Base-by-base conservation (phyloP, 1,140 invertebrate species). In the Piezodorus guildinii region DNA sequence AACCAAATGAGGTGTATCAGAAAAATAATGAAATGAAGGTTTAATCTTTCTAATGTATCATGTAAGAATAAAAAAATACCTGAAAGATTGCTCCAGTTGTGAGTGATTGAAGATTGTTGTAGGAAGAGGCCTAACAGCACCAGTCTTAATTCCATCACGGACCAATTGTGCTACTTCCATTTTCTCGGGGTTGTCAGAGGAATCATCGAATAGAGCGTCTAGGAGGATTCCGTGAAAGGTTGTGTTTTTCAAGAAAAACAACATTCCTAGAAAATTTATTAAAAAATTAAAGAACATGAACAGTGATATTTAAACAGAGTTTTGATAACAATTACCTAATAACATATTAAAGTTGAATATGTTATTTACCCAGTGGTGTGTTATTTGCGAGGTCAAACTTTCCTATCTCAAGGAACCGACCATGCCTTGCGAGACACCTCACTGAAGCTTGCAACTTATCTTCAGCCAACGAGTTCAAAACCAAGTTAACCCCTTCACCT, bases 321-420 rank as follows among this genome's bases (percentile, higher is more conserved):
- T 49, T 49, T 21, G n/a, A 9, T 2, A 49, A 12, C 46, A 19
- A 19, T 25, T 49, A 30, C 8, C 8, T 30, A 3, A 8, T 8
- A 30, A 30, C 3, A 30, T 30, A 30, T 30, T 8, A 30, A 30
- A 8, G 8, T 4, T 15, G 27, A 58, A 15, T 25, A 23, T 21
- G 25, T 27, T 16, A 21, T 23, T 71, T 69, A 79, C 77, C 78
- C 61, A 97, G 73, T 5, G 84, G 75, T 14, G 81, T 85, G 74
- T 98, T 92, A 70, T 95, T 95, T 9, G 91, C 92, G 27, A 98
- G 76, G 78, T 98, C 95, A 67, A 88, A 91, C 77, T 98, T 98
- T 66, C 95, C 96, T 70, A 98, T 98, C 78, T 98, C 95, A 27
- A 97, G 78, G 78, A 98, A 98, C 39, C 93, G 82, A 43, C 94